Evolutionary conservation across 1,140 invertebrate species (phyloP).

Genomic region (Dinoponera quadriceps): DNA sequence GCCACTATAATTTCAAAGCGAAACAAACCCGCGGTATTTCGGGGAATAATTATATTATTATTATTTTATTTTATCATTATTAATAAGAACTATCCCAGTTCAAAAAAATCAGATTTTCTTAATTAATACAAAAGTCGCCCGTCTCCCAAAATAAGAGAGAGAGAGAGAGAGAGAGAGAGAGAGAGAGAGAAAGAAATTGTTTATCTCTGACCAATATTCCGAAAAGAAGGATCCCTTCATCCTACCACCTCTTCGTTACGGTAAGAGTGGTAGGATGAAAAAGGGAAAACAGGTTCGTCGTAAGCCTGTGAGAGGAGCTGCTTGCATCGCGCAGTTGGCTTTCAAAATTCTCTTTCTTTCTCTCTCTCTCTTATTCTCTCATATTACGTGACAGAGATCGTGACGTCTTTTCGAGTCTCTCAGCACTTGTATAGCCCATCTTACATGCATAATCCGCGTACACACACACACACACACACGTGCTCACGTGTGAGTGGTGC

Average conservation of each 20-base stretch:
- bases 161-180: no score
- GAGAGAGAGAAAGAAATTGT: slow-evolving; percentile 3
- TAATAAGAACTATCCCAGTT: slow-evolving; percentile 24
- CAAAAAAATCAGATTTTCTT: slow-evolving; percentile 22
- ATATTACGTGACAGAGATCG: no score
- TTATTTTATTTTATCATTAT: no score
- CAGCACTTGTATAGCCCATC: background rate
- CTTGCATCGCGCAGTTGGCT: slow-evolving; percentile 41
- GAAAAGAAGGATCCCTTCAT: slow-evolving; percentile 14
- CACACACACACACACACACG: background rate
- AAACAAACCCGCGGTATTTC: background rate
- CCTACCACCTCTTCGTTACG: slow-evolving; percentile 19
- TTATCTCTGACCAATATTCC: background rate
- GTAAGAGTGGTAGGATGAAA: slow-evolving; percentile 31
- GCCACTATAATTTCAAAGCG: background rate
- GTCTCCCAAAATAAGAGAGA: slow-evolving; percentile 9
- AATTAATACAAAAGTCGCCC: slow-evolving; percentile 50
- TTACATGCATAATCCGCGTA: background rate
- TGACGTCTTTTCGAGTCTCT: no score
- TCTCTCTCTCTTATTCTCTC: background rate
- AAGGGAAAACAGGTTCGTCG: slow-evolving; percentile 71
- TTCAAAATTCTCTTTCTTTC: slow-evolving; percentile 23
- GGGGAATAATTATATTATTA: no score
- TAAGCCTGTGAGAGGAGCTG: slow-evolving; percentile 47
- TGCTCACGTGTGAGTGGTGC: no score